These are phyloP conservation scores for Acrocyrtus sp. DNA, from an alignment of 2,888 invertebrate species.

Conservation along the genomic window DNA sequence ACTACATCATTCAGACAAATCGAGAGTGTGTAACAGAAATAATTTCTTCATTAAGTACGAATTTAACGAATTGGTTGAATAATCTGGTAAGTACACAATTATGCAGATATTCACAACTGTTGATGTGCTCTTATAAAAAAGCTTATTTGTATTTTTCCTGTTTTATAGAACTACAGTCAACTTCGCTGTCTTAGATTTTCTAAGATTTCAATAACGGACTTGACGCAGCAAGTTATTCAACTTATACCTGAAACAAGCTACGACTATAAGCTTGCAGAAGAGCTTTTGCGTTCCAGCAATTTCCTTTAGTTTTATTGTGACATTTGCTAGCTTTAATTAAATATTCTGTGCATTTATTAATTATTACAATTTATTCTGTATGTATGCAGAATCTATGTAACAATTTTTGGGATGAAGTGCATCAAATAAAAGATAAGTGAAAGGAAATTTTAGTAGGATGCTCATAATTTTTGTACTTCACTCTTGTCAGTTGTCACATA, in stretches of 20 bases:
- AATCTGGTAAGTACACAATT: constrained; percentile 67
- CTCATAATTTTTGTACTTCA: no score
- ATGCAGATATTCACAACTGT: not conserved
- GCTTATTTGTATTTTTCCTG: not conserved
- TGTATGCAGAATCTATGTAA: no score
- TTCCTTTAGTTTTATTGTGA: no score
- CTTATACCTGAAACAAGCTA: constrained; percentile 67
- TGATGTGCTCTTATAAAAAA: not conserved
- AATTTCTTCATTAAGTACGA: constrained; percentile 81
- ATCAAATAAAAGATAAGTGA: no score
- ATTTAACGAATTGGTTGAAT: constrained; percentile 80
- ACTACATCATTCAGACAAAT: constrained; percentile 73
- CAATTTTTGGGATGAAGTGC: not conserved
- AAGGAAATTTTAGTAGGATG: no score
- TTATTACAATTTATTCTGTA: no score
- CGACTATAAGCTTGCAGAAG: constrained; percentile 66
- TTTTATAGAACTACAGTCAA: constrained; percentile 65
- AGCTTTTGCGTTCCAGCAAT: constrained; percentile 51
- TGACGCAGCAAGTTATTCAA: constrained; percentile 67
- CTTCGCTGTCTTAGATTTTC: constrained; percentile 65
- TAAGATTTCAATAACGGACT: constrained; percentile 65
- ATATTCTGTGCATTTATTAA: not conserved
- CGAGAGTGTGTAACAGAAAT: constrained; percentile 71
- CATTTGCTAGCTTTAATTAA: constrained; percentile 18
- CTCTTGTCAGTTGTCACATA: no score